phyloP scores from a whole-genome alignment of 2,888 invertebrate species.

The Aplocera efformata region DNA sequence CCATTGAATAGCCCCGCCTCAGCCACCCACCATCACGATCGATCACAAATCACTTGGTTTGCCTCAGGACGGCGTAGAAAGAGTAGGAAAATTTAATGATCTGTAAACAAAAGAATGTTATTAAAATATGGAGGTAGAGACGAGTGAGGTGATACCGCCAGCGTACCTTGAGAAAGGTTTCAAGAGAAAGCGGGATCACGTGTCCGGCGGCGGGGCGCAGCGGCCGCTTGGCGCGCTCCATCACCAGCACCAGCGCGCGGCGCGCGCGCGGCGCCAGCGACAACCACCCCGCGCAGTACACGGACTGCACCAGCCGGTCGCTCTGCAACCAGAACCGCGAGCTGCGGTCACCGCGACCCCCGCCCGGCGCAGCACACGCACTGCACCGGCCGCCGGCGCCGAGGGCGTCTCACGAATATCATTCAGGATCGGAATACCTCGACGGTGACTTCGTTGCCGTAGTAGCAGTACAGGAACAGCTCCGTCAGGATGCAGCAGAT shows the following conservation, averaged over 20 bases:
- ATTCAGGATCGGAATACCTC: too few relatives aligned
- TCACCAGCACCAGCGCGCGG: slow-evolving; percentile 60
- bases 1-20: too few relatives aligned
- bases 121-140: too few relatives aligned
- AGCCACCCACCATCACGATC: too few relatives aligned
- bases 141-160: too few relatives aligned
- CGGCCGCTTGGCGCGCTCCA: slow-evolving; percentile 68
- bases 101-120: slow-evolving; percentile 52
- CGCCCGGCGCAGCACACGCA: too few relatives aligned
- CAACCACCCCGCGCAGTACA: slow-evolving; percentile 61
- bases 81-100: slow-evolving; percentile 69
- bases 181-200: slow-evolving; percentile 72
- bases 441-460: slow-evolving; percentile 77
- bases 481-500: slow-evolving; percentile 77
- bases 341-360: too few relatives aligned
- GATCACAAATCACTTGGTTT: slow-evolving; percentile 46
- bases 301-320: slow-evolving; percentile 52
- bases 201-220: slow-evolving; percentile 69
- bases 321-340: slow-evolving; percentile 56
- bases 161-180: slow-evolving; percentile 70
- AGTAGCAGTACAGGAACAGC: slow-evolving; percentile 79
- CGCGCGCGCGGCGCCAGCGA: slow-evolving; percentile 37
- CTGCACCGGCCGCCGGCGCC: too few relatives aligned
- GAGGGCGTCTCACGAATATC: too few relatives aligned
- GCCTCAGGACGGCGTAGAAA: slow-evolving; percentile 66